Evolutionary conservation across 2,888 invertebrate genomes (phyloP), one percentile per base, ranked within the genome.

Genomic region (Tethea ocularis): DNA sequence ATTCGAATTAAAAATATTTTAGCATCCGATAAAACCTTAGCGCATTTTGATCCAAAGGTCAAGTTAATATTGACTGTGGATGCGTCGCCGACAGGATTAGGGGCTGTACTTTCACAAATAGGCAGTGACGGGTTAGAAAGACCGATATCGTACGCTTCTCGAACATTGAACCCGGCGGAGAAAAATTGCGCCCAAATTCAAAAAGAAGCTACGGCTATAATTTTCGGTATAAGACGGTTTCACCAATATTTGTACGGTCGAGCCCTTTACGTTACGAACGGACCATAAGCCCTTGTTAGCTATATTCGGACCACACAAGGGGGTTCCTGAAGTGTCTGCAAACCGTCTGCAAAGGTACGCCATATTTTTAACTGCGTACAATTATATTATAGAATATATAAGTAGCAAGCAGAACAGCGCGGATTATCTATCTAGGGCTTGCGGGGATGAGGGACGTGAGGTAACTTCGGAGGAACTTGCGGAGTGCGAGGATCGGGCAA

Each of bases 271-370:
- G 8, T 52, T 74, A n/a, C 59, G 71, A 0, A 69, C 71, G 0
- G 75, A 72, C 38, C 75, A 73, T 26, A 72, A 68, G n/a, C 74
- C 76, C 0, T 52, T 76, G 0, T 24, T 72, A 4, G 61, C 72
- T 8, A 77, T 76, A 52, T 77, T 75, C 23, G 72, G 71, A 0
- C 67, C 65, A 0, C 29, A 69, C 11, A 61, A 60, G 41, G 76
- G 75, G 1, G 62, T 78, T 7, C 74, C 76, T 0, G 72, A 72
- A 54, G 61, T 72, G 5, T 64, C 75, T 0, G 76, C 74, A 0
- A 72, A 72, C 46, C 51, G 75, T 0, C 51, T 72, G 20, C 72
- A 75, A 29, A 54, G 74, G 1, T 75, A 77, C 38, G 74, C 75
- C 2, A 59, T 75, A n/a, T 75, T 74, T 58, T 53, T 78, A 22